Conservation (phyloP, 2,797 vertebrate species). For the Parauchenoglanis punctatus region DNA sequence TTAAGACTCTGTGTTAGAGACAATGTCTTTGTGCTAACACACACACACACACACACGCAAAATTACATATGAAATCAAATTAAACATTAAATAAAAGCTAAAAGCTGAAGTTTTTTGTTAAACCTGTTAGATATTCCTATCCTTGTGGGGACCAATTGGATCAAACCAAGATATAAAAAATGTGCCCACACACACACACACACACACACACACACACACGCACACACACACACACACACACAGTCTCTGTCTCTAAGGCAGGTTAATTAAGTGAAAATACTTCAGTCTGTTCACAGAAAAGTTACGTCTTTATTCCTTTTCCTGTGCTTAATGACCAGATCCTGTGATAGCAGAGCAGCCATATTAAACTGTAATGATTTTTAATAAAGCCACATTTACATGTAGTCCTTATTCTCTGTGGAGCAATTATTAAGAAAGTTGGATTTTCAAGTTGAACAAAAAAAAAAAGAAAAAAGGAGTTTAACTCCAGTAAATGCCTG, state of each 20-base stretch:
- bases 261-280: constrained; percentile 50
- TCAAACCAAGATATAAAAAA: not conserved
- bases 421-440: constrained; percentile 53
- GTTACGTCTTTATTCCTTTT: constrained; percentile 42
- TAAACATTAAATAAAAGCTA: not conserved
- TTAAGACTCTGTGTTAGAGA: constrained; percentile 21
- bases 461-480: not conserved
- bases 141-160: not conserved
- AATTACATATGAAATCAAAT: not conserved
- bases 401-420: constrained; percentile 14
- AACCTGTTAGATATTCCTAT: not conserved
- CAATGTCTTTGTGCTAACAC: constrained; percentile 30
- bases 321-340: constrained; percentile 41
- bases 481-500: constrained; percentile 9
- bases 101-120: not conserved
- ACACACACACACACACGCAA: constrained; percentile 1
- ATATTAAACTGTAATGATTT: constrained; percentile 40
- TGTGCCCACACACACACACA: not conserved
- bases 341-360: constrained; percentile 22
- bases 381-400: constrained; percentile 35
- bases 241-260: not conserved
- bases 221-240: constrained; percentile 18
- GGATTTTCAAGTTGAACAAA: constrained; percentile 11
- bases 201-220: constrained; percentile 19
- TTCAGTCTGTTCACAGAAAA: constrained; percentile 42